Evolutionary conservation across 2,888 invertebrate genomes (phyloP), one percentile per base, ranked within the genome.

Genomic region (Ophion slaviceki): DNA sequence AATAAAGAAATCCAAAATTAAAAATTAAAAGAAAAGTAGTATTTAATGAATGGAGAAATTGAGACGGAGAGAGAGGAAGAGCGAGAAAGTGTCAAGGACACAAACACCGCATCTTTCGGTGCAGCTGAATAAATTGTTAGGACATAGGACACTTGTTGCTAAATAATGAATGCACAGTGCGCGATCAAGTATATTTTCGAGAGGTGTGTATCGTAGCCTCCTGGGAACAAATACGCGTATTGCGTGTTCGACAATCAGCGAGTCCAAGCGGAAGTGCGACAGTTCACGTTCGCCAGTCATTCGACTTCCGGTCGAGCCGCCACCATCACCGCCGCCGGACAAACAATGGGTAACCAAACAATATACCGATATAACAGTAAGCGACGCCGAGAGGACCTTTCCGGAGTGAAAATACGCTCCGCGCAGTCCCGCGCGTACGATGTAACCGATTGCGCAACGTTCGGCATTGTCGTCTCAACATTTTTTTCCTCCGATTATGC

Each of bases 291-390:
- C 47, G 64, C 14, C 57, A 40, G 47, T 72, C 80, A 57, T 72
- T 66, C 57, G 71, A 66, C 80, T 66, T 80, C 72, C 79, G 71
- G 40, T 66, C 57, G 57, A 61, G 47, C 10, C 40, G 53, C 32
- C 36, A 32, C 14, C 14, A 17, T 47, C 47, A 47, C 47, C 47
- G 14, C 47, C 14, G 14, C 14, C 14, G 47, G 57, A 57, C 80
- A 72, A 59, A 74, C 80, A 80, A 80, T 74, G 72, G 24, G 59
- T 28, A 59, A 57, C 66, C 64, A 28, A 72, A 80, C 72, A 80
- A 80, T 80, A 47, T 62, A 62, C 3, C 24, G 45, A 67, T 47
- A 47, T 47, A 47, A 47, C 77, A 24, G 67, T 53, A 68, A 45
- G 59, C 70, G 61, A 47, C n/a, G 70, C 78, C 11, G 45, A 71